Percentiles rank a stretch among this genome's conserved stretches.
Conservation (phyloP, 1,140 invertebrate species). For the Zaprionus africanus region DNA sequence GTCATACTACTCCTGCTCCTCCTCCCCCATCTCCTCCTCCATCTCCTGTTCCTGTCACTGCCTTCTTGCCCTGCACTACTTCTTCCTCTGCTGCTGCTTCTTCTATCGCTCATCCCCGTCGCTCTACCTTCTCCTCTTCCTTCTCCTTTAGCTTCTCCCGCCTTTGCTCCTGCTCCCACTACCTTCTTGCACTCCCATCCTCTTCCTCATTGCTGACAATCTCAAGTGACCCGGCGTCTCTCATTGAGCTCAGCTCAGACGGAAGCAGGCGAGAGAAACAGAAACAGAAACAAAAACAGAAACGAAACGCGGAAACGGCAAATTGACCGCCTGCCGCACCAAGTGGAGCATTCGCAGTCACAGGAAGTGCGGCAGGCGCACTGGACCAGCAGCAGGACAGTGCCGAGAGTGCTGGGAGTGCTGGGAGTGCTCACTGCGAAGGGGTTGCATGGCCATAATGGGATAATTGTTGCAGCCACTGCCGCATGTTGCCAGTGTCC, state of each 20-base stretch:
- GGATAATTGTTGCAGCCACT: conserved; percentile 76
- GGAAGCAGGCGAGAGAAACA: conserved; percentile 27
- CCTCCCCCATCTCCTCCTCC: neutral
- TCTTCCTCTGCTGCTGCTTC: neutral
- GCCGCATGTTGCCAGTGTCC: conserved; percentile 36
- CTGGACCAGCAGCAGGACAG: neutral
- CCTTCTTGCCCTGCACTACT: no score
- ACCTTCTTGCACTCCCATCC: neutral
- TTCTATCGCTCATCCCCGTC: neutral
- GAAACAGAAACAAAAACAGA: conserved; percentile 22
- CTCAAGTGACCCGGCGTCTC: conserved; percentile 36
- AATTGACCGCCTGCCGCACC: conserved; percentile 80
- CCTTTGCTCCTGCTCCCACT: neutral
- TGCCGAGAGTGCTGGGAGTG: conserved; percentile 2
- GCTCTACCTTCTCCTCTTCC: neutral
- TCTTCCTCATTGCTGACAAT: neutral
- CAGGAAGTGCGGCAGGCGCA: conserved; percentile 54
- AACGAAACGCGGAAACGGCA: conserved; percentile 67
- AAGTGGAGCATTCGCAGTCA: conserved; percentile 28
- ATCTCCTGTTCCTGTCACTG: neutral
- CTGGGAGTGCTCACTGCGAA: no score
- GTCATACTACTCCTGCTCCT: neutral
- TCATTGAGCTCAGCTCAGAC: conserved; percentile 50
- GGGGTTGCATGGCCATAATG: conserved; percentile 70
- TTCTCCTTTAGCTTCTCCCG: neutral